Evolutionary conservation across 2,888 invertebrate species (phyloP).

Genomic region (Chloroclystis v-ata): DNA sequence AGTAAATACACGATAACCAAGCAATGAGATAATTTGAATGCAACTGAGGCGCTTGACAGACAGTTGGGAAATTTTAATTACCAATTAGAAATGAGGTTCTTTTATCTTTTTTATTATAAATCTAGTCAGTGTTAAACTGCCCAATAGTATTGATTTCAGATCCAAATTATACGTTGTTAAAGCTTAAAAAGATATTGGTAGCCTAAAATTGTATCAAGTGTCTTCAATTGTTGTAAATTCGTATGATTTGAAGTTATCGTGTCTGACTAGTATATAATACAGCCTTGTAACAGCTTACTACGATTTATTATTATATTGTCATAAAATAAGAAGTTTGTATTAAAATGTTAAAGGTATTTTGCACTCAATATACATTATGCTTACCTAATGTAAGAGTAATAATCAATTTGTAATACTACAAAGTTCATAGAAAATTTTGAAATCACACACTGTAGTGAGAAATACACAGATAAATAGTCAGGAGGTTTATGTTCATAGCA

Average conservation of each 20-base stretch:
- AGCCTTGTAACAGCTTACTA: conserved; percentile 54
- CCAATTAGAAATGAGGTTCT: too few relatives aligned
- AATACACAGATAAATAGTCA: not conserved
- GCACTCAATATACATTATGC: conserved; percentile 56
- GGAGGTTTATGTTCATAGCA: conserved; percentile 56
- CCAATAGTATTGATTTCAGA: not conserved
- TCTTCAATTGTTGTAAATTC: conserved; percentile 12
- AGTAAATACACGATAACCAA: conserved; percentile 52
- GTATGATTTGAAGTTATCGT: conserved; percentile 23
- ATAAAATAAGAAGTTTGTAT: conserved; percentile 59
- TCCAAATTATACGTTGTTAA: not conserved
- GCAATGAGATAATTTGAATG: conserved; percentile 50
- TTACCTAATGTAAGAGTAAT: conserved; percentile 45
- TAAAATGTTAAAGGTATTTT: conserved; percentile 62
- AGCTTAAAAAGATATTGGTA: not conserved
- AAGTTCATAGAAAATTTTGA: conserved; percentile 23
- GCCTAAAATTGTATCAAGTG: conserved; percentile 7
- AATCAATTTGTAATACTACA: conserved; percentile 27
- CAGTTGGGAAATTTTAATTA: too few relatives aligned
- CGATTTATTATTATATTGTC: conserved; percentile 33
- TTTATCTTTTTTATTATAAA: not conserved
- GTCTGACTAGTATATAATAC: conserved; percentile 37
- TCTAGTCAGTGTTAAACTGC: conserved; percentile 14
- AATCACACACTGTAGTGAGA: conserved; percentile 2
- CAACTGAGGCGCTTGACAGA: conserved; percentile 15